These are phyloP conservation scores for Galemys pyrenaicus DNA, from an alignment of 2,113 vertebrate species.

Conservation along the genomic window DNA sequence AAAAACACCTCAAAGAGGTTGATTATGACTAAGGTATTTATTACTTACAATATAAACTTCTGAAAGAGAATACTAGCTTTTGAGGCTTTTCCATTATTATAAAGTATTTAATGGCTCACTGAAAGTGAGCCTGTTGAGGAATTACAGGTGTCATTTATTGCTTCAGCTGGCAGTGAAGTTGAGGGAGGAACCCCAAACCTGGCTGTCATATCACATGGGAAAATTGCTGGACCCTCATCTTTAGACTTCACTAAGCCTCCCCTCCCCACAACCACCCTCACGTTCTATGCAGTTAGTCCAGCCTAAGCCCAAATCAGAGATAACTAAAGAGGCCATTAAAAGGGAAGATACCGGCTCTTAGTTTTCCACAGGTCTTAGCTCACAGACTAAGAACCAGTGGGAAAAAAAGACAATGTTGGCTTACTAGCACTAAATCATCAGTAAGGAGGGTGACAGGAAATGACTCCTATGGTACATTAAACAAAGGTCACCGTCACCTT, in stretches of 20 bases:
- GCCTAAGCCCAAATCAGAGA: background rate
- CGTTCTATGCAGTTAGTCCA: background rate
- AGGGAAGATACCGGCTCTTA: background rate
- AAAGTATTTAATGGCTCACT: background rate
- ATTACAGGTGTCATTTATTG: background rate
- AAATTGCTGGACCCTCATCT: background rate
- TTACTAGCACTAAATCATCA: background rate
- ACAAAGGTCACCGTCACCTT: background rate
- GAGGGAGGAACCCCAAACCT: background rate
- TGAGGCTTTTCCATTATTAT: background rate
- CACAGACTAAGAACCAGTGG: background rate
- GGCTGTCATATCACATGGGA: background rate
- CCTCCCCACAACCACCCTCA: background rate
- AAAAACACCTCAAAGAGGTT: constrained; percentile 22
- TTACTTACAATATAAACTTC: constrained; percentile 19
- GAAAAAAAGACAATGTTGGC: background rate
- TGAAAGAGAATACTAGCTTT: background rate
- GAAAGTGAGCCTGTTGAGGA: background rate
- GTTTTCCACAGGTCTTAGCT: background rate
- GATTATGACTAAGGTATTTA: background rate
- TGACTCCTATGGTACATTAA: background rate
- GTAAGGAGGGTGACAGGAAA: background rate
- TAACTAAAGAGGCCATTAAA: background rate
- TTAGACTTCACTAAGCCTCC: background rate
- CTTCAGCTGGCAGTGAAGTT: background rate